phyloP scores from a whole-genome alignment of 2,888 invertebrate species.

The Aphidoletes aphidimyza region DNA sequence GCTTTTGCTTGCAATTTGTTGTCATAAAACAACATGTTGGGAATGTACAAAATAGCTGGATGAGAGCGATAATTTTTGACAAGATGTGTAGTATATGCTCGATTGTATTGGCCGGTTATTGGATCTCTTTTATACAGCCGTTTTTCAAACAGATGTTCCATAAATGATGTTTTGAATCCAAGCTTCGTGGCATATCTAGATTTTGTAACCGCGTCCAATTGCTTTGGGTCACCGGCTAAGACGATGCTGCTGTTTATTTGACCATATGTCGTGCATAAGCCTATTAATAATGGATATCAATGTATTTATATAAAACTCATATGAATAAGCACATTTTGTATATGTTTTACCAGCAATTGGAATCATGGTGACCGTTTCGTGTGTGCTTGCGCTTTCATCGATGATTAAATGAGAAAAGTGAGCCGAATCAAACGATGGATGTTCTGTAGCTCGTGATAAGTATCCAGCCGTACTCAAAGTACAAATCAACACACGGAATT shows the following conservation, averaged over 20 bases:
- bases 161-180: background rate
- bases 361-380: conserved; percentile 75
- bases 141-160: background rate
- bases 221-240: conserved; percentile 79
- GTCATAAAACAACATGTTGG: conserved; percentile 79
- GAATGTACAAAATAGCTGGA: conserved; percentile 72
- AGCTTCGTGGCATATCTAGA: conserved; percentile 58
- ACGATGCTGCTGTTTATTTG: conserved; percentile 65
- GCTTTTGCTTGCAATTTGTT: conserved; percentile 69
- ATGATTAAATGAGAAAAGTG: conserved; percentile 76
- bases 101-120: conserved; percentile 65
- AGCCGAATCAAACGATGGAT: background rate
- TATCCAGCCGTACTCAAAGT: conserved; percentile 71
- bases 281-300: background rate
- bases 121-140: conserved; percentile 62
- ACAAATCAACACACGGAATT: conserved; percentile 72
- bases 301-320: too few relatives aligned
- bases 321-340: too few relatives aligned
- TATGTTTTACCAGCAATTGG: too few relatives aligned
- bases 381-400: conserved; percentile 82
- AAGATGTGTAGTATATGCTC: conserved; percentile 77
- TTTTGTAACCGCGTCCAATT: conserved; percentile 75
- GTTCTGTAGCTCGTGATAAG: background rate
- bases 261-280: conserved; percentile 56
- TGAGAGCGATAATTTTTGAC: conserved; percentile 81